Conservation (phyloP, 2,797 vertebrate genomes). For the Cossypha heuglini region DNA sequence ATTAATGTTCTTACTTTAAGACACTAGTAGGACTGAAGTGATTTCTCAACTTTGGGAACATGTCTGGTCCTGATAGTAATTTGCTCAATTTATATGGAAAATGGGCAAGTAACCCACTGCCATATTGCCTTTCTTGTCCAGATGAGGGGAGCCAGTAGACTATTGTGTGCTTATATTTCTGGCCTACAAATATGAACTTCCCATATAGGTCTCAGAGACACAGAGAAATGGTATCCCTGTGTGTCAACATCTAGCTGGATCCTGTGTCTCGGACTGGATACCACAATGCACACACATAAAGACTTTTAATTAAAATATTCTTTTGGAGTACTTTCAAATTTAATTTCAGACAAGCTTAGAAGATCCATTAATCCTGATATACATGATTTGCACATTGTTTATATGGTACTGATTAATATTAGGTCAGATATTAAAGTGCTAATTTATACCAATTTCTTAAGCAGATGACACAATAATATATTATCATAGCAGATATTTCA, state of each 20-base stretch:
- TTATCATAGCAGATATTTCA: neutral
- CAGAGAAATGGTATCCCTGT: neutral
- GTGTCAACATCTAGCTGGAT: neutral
- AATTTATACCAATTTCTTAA: slow-evolving; percentile 3
- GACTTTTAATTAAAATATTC: neutral
- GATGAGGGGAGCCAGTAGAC: neutral
- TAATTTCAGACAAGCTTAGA: neutral
- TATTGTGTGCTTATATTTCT: neutral
- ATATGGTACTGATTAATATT: neutral
- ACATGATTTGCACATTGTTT: neutral
- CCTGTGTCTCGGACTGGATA: neutral
- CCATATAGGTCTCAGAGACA: neutral
- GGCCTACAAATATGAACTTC: neutral
- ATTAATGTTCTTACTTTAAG: neutral
- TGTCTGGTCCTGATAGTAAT: rapidly evolving
- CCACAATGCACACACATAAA: neutral
- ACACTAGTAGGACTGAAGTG: neutral
- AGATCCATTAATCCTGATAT: neutral
- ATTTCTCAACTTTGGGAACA: neutral
- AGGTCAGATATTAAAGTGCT: neutral
- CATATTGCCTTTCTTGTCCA: neutral
- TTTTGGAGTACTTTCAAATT: neutral
- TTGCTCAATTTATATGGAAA: neutral
- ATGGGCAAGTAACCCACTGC: neutral
- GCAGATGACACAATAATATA: neutral